phyloP scores from a whole-genome alignment of 2,888 invertebrate genomes.

The Escarpia spicata region DNA sequence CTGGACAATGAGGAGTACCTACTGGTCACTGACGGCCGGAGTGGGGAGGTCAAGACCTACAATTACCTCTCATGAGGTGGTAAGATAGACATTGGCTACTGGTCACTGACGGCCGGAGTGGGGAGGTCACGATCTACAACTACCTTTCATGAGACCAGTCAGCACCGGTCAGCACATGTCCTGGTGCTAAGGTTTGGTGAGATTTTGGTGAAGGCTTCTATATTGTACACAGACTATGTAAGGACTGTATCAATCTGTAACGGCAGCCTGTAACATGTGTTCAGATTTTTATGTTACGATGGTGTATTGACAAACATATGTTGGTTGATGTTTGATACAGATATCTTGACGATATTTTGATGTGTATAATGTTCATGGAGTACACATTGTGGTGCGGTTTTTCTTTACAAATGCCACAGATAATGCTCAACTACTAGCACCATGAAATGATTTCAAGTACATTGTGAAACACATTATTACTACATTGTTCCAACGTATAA shows the following conservation, averaged over 20 bases:
- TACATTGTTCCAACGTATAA: too few relatives aligned
- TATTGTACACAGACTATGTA: background rate
- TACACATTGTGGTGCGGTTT: background rate
- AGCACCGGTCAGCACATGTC: background rate
- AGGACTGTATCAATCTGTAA: background rate
- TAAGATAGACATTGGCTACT: too few relatives aligned
- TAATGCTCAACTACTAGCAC: background rate
- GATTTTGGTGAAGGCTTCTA: background rate
- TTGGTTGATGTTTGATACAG: background rate
- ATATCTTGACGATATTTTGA: background rate
- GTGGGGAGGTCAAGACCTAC: constrained; percentile 29
- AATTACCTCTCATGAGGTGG: constrained; percentile 26
- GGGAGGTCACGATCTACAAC: too few relatives aligned
- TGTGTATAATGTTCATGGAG: background rate
- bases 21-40: constrained; percentile 25
- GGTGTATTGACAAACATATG: background rate
- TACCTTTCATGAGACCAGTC: too few relatives aligned
- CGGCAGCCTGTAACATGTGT: background rate
- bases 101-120: too few relatives aligned
- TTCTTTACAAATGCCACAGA: background rate
- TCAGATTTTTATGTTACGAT: background rate
- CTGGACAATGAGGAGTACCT: constrained; percentile 30
- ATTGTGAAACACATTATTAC: too few relatives aligned
- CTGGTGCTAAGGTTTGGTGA: background rate
- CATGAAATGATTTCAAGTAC: too few relatives aligned